A percentile compares a stretch with the other conserved stretches of the same genome.
phyloP scores from a whole-genome alignment of 2,888 invertebrate species.

The Steinernema hermaphroditum region DNA sequence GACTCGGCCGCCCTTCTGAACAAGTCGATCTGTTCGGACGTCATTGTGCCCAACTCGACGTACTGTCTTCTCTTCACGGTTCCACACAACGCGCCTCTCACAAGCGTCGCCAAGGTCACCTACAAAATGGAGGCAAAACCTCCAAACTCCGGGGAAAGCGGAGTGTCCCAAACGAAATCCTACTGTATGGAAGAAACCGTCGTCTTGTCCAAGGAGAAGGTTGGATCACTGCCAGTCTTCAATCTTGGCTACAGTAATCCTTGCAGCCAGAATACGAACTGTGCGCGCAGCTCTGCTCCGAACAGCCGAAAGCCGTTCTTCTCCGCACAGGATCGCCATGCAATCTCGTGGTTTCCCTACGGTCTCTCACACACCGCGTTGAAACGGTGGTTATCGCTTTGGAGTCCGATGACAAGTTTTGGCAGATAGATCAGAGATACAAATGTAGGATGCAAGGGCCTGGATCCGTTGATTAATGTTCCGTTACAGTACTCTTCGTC shows the following conservation, averaged over 20 bases:
- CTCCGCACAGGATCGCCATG: slow-evolving; percentile 59
- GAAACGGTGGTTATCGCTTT: slow-evolving; percentile 49
- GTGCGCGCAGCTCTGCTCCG: slow-evolving; percentile 63
- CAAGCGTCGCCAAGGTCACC: neutral
- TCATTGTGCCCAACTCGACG: neutral
- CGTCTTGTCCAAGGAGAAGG: slow-evolving; percentile 16
- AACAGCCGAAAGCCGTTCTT: slow-evolving; percentile 60
- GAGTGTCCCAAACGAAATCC: slow-evolving; percentile 6
- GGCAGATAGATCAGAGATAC: slow-evolving; percentile 48
- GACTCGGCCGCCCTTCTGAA: slow-evolving; percentile 18
- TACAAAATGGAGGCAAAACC: slow-evolving; percentile 15
- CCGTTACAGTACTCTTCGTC: slow-evolving; percentile 57
- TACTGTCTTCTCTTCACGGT: neutral
- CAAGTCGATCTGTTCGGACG: neutral
- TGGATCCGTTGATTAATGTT: too few species aligned
- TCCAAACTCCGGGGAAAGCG: slow-evolving; percentile 34
- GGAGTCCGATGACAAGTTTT: slow-evolving; percentile 56
- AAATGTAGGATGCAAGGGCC: slow-evolving; percentile 45
- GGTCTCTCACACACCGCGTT: slow-evolving; percentile 40
- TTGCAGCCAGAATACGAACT: slow-evolving; percentile 60
- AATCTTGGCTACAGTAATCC: neutral
- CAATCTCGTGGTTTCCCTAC: slow-evolving; percentile 60
- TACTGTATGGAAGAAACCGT: slow-evolving; percentile 39
- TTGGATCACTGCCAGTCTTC: neutral
- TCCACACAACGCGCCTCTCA: neutral